Base-by-base conservation (phyloP, 2,888 invertebrate genomes). In the Coecobrya sp. region DNA sequence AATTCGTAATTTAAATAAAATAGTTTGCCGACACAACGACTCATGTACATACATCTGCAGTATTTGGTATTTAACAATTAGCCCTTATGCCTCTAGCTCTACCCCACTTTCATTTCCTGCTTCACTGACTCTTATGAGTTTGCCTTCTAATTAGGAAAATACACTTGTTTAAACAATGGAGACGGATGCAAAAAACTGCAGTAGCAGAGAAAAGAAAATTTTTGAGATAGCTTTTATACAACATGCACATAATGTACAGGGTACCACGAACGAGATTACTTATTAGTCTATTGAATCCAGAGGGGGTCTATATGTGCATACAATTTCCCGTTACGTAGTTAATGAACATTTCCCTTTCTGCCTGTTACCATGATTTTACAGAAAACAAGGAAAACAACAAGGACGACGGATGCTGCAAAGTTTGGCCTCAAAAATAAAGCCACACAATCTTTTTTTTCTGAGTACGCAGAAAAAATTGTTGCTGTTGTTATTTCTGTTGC, bases 41-140 rank as follows among this genome's bases (percentile, higher is more conserved):
- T n/a, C n/a, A n/a, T n/a, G n/a, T n/a, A n/a, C n/a, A n/a, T n/a
- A n/a, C n/a, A 36, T 36, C 36, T 36, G 36, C 36, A 36, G 36
- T 7, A 36, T 2, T 7, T 4, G 36, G 36, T 36, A 36, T 36
- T 4, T 7, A 36, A 36, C 7, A 4, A 65, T 4, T 65, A 11
- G 13, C 22, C 2, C 25, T 25, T 30, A 30, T 68, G 25, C 30
- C 16, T 7, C 10, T 8, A 22, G 10, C 62, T 22, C 62, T 82
- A 27, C 22, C 42, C 68, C 68, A 82, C 68, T 84, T 85, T 62
- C 89, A 89, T 89, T 89, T 85, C 85, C 84, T 85, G 85, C 84
- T 73, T 84, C 84, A 84, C 84, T 89, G 45, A 49, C 42, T 27
- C 27, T 68, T 13, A 36, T 19, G 3, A n/a, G 19, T 42, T 70